Evolutionary conservation across 2,113 vertebrate species (phyloP), one percentile per base, ranked within the genome.

Genomic region (Chaetura pelagica): DNA sequence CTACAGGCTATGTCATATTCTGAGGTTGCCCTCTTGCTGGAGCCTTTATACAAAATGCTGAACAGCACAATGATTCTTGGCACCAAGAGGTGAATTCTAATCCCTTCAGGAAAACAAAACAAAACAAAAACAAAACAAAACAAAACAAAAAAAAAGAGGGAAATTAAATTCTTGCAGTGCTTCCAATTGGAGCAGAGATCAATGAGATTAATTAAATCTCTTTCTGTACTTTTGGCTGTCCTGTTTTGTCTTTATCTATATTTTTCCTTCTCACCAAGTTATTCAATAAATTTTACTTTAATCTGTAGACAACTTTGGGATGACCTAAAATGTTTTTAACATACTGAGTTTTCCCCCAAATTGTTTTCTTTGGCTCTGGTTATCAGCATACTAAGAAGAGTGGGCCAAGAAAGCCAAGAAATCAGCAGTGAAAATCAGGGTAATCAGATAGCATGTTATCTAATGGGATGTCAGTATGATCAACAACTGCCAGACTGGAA

Each of bases 401-500:
- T 21, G 15, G 75, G 17, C 27, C 59, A 93, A 61, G 58, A 85
- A 87, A 90, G 17, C 27, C 59, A 93, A 61, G 58, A 85, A 87
- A 90, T 76, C 78, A 92, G 18, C n/a, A 77, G 72, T 88, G 72
- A 34, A 90, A 84, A 94, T 69, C 67, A 93, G 62, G 29, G 62
- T 57, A 95, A 79, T 26, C 34, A 72, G 66, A 88, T 88, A 91
- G 18, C 4, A 23, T 32, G 4, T 72, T 95, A 87, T 88, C 82
- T 93, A 34, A 44, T 52, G 63, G n/a, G 94, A 87, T 79, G 82
- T 61, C 79, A 89, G 82, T 68, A 84, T 22, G 32, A 66, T 18
- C 30, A 88, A 46, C 35, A 83, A 11, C 55, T 88, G 34, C 63
- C 80, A 46, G 71, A 29, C 42, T 73, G 15, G 49, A 83, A 75